Conservation (phyloP, 1,140 invertebrate genomes). For the Schmidtea mediterranea region DNA sequence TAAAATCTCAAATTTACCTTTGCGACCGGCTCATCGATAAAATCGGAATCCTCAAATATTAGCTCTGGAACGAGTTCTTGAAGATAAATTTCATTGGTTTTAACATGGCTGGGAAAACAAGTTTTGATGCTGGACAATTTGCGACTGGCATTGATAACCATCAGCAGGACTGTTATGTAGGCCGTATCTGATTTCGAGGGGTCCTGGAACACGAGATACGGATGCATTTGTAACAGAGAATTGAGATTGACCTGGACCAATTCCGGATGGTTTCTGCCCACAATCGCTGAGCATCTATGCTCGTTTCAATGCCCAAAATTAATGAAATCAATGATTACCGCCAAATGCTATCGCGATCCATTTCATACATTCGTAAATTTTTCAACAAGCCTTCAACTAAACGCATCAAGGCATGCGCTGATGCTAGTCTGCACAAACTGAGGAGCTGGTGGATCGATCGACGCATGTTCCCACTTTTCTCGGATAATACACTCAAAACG, state of each 20-base stretch:
- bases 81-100: not conserved
- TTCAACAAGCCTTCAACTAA: not conserved
- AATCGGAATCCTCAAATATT: too few relatives aligned
- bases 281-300: not conserved
- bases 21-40: too few relatives aligned
- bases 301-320: too few relatives aligned
- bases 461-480: not conserved
- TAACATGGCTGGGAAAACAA: not conserved
- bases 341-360: not conserved
- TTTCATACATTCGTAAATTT: not conserved
- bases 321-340: too few relatives aligned
- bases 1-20: too few relatives aligned
- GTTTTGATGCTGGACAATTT: not conserved
- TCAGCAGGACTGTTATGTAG: not conserved
- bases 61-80: not conserved
- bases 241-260: not conserved
- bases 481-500: not conserved
- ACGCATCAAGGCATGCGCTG: not conserved
- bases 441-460: not conserved
- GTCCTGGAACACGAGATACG: not conserved
- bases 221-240: not conserved
- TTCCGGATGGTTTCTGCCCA: not conserved
- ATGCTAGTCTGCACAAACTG: not conserved
- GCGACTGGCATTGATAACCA: not conserved
- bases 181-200: too few relatives aligned